These are phyloP conservation scores for Menidia beryllina DNA, from an alignment of 2,113 vertebrate genomes.

Conservation along the genomic window DNA sequence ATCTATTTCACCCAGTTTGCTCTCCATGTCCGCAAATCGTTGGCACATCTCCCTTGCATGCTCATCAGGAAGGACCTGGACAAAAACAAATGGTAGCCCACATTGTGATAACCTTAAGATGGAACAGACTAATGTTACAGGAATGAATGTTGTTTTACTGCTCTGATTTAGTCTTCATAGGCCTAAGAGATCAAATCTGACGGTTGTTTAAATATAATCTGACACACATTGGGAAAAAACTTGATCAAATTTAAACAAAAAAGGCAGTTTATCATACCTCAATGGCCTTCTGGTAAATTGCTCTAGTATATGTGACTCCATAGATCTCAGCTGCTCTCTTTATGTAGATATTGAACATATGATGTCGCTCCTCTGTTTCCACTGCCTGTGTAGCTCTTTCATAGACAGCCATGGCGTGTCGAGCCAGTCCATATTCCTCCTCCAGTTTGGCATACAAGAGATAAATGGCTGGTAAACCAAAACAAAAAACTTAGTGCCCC, in stretches of 20 bases:
- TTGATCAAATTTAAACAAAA: no score
- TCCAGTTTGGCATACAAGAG: conserved; percentile 92
- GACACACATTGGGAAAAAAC: no score
- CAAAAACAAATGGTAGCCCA: not conserved
- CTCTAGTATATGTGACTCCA: conserved; percentile 91
- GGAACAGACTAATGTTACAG: not conserved
- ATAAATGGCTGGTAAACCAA: conserved; percentile 84
- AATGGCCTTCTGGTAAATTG: conserved; percentile 93
- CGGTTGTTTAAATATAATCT: no score
- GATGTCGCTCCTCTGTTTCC: conserved; percentile 85
- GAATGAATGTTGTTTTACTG: no score
- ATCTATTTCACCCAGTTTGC: conserved; percentile 94
- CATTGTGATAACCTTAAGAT: not conserved
- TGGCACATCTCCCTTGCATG: conserved; percentile 93
- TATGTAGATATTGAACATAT: conserved; percentile 97
- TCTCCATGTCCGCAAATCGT: conserved; percentile 95
- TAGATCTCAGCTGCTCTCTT: conserved; percentile 94
- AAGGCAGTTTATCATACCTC: conserved; percentile 88
- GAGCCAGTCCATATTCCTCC: conserved; percentile 90
- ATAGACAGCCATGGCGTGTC: conserved; percentile 94
- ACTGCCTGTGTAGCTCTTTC: conserved; percentile 91
- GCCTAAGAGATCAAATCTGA: no score
- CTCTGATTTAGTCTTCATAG: no score
- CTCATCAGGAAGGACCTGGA: conserved; percentile 89
- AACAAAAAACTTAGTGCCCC: not conserved